Evolutionary conservation across 2,113 vertebrate species (phyloP), one percentile per base, ranked within the genome.

Genomic region (Baryphthengus martii): DNA sequence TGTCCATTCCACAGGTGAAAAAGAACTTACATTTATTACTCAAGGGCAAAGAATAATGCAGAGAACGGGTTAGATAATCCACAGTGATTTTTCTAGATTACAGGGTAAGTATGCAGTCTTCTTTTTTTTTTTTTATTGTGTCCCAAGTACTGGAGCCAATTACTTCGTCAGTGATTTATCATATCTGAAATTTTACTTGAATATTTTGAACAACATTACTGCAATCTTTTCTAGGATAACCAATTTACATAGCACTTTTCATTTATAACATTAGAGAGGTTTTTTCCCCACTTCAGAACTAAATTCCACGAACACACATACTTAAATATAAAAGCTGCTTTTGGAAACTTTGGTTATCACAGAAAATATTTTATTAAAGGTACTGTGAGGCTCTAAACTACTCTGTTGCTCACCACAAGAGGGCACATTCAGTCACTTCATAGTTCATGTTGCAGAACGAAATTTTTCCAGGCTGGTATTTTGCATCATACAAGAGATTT

Each of bases 321-420:
- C 59, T 92, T 77, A 40, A 84, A 37, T 93, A n/a, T 61, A 73
- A 86, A 78, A 84, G 26, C 56, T 78, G 35, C 53, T 90, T 78
- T 63, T 53, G 39, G 35, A 28, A 49, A 81, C 66, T 10, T 67
- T 31, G 70, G 19, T 80, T 33, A 33, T 63, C 7, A 44, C 1
- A 1, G 39, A 50, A 93, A 55, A 53, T 74, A 59, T 42, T 90
- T 84, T 81, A 53, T 84, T 84, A 74, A 77, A 77, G 50, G 52
- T 86, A 71, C 56, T 56, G 12, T 72, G 63, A 63, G 67, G 12
- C 40, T 87, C 56, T 90, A 21, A 86, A 67, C 20, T 74, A 55
- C 61, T 96, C 92, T 91, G 77, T 89, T 87, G 79, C 91, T 97
- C 95, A 95, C 98, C 98, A 98, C 98, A 98, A 98, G 98, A 98